phyloP scores from a whole-genome alignment of 1,140 invertebrate species.

The Hyphantria cunea region DNA sequence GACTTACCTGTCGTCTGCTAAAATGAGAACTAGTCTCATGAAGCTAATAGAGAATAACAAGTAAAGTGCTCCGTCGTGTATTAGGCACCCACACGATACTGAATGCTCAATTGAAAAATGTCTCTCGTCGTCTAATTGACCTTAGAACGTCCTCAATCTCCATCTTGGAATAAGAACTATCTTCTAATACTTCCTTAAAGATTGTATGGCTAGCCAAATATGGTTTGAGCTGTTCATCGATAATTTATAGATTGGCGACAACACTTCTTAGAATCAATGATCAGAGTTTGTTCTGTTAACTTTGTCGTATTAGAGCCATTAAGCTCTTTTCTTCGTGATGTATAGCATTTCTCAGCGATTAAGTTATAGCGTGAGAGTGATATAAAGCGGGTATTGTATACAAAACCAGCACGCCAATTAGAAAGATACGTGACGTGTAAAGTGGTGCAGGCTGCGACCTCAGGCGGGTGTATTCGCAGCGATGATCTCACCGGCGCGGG shows the following conservation, averaged over 20 bases:
- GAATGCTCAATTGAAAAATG: slow-evolving; percentile 68
- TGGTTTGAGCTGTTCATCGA: too few relatives aligned
- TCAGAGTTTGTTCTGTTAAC: too few relatives aligned
- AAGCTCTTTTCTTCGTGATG: slow-evolving; percentile 20
- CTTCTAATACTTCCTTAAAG: slow-evolving; percentile 14
- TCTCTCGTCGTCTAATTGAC: slow-evolving; percentile 59
- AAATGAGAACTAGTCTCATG: slow-evolving; percentile 41
- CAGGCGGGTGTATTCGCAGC: slow-evolving; percentile 62
- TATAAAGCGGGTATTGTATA: slow-evolving; percentile 53
- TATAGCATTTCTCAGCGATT: slow-evolving; percentile 29
- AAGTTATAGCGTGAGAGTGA: slow-evolving; percentile 46
- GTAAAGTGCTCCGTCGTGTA: slow-evolving; percentile 49
- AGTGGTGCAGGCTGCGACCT: slow-evolving; percentile 68
- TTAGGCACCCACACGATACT: slow-evolving; percentile 54
- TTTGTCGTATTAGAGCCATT: too few relatives aligned
- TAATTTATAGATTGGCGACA: too few relatives aligned
- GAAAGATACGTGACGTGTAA: slow-evolving; percentile 68
- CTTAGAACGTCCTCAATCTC: slow-evolving; percentile 47
- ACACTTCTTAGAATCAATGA: too few relatives aligned
- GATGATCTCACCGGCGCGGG: slow-evolving; percentile 68
- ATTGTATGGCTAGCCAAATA: slow-evolving; percentile 16
- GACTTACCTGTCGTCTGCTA: slow-evolving; percentile 28
- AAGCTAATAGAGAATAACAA: slow-evolving; percentile 56
- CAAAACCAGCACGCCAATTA: slow-evolving; percentile 62
- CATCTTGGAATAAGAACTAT: slow-evolving; percentile 14